Base-by-base conservation (phyloP, 2,888 invertebrate genomes). In the Melinaea menophilus region DNA sequence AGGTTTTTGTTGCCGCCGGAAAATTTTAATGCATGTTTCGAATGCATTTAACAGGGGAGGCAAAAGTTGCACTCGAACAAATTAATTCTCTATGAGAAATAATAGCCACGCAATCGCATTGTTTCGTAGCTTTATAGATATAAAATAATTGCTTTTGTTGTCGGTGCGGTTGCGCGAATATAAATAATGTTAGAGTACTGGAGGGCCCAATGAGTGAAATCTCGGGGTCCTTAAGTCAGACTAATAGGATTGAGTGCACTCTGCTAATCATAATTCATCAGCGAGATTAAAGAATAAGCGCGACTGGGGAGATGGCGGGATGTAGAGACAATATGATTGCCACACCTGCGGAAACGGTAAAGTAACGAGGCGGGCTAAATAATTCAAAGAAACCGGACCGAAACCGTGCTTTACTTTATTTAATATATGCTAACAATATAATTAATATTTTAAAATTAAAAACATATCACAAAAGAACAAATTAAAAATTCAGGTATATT, bases 231-330 rank as follows among this genome's bases (percentile, higher is more conserved):
- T 76, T 72, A 77, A 77, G 77, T 76, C 81, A 82, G 81, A 80
- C 80, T 75, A 89, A 88, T 86, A 84, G 82, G 80, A 86, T 87
- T 88, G 86, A 89, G 88, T 89, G 89, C 90, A 90, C 89, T 89
- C 81, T 74, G 88, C 88, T 89, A 89, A 90, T 90, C 88, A 89
- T 90, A 90, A 89, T 90, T 90, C 90, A 90, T 90, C 89, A 88
- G 88, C 84, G 78, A 89, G 90, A 90, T 90, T 90, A 90, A 89
- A 89, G 89, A 90, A 89, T 86, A 85, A 87, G 81, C 80, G 80
- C 78, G 80, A 77, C 78, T 79, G 76, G 82, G 81, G 80, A 75
- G 77, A 71, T 68, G 62, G 72, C 69, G 62, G 75, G 76, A 81
- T 78, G 81, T 75, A 80, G 85, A 82, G 81, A 89, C 89, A 89